A percentile compares a stretch with the other conserved stretches of the same genome.
Conservation (phyloP, 2,888 invertebrate genomes). For the Hemithea aestivaria region DNA sequence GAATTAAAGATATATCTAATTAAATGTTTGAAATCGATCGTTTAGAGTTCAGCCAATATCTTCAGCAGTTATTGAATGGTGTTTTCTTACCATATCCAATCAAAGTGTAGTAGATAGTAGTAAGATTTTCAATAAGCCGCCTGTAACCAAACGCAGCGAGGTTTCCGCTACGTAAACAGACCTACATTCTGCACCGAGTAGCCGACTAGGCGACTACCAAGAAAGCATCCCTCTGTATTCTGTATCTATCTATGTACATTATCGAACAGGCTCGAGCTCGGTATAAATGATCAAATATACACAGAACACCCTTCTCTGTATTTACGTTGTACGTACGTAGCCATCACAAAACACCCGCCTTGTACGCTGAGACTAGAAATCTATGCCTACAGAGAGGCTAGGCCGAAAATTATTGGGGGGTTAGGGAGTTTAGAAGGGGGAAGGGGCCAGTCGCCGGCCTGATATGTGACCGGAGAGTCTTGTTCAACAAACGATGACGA, state of each 20-base stretch:
- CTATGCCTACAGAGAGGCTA: slow-evolving; percentile 65
- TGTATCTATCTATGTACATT: slow-evolving; percentile 18
- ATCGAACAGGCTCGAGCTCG: slow-evolving; percentile 12
- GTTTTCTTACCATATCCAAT: too few relatives aligned
- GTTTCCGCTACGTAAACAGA: slow-evolving; percentile 2
- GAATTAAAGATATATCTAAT: too few relatives aligned
- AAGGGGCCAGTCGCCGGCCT: slow-evolving; percentile 56
- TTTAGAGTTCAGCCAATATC: too few relatives aligned
- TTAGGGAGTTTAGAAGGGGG: slow-evolving; percentile 22
- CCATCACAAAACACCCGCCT: slow-evolving; percentile 58
- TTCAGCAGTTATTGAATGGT: too few relatives aligned
- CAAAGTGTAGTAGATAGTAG: too few relatives aligned
- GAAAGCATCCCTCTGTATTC: slow-evolving; percentile 16
- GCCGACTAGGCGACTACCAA: slow-evolving; percentile 10
- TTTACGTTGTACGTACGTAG: slow-evolving; percentile 47
- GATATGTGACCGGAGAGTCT: slow-evolving; percentile 79
- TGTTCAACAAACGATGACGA: slow-evolving; percentile 80
- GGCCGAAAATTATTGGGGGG: slow-evolving; percentile 67
- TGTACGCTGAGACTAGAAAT: slow-evolving; percentile 66
- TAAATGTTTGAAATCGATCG: too few relatives aligned
- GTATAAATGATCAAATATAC: slow-evolving; percentile 49
- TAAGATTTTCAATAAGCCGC: not conserved
- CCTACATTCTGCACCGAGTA: slow-evolving; percentile 4
- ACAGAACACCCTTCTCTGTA: slow-evolving; percentile 43
- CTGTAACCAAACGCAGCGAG: too few relatives aligned